Conservation (phyloP, 2,113 vertebrate genomes). For the Calyptomena viridis region DNA sequence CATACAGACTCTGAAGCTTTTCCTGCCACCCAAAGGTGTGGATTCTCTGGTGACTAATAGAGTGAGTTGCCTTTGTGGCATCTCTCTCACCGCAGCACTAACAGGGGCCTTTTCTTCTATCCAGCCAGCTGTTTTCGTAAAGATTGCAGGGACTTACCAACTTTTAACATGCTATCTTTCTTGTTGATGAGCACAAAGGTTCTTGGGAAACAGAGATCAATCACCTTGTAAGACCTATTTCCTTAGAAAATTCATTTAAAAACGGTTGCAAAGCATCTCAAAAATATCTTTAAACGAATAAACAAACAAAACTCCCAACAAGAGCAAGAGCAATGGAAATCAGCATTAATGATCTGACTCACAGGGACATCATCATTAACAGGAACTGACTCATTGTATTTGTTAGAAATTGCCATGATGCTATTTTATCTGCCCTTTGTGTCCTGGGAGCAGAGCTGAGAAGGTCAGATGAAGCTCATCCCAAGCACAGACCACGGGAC, state of each 20-base stretch:
- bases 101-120: background rate
- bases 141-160: background rate
- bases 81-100: background rate
- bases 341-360: constrained; percentile 6
- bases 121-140: background rate
- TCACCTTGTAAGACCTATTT: background rate
- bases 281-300: background rate
- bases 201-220: background rate
- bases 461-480: background rate
- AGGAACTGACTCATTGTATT: constrained; percentile 28
- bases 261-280: background rate
- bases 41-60: constrained; percentile 24
- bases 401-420: background rate
- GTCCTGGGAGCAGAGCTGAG: background rate
- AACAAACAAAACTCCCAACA: background rate
- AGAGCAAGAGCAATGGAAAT: background rate
- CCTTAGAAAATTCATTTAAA: background rate
- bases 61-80: background rate
- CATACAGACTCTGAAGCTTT: background rate
- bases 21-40: background rate
- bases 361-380: background rate
- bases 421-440: background rate
- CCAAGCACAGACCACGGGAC: background rate
- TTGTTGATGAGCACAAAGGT: background rate
- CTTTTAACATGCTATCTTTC: background rate